Conservation (phyloP, 2,797 vertebrate genomes). For the Sebastolobus alascanus region DNA sequence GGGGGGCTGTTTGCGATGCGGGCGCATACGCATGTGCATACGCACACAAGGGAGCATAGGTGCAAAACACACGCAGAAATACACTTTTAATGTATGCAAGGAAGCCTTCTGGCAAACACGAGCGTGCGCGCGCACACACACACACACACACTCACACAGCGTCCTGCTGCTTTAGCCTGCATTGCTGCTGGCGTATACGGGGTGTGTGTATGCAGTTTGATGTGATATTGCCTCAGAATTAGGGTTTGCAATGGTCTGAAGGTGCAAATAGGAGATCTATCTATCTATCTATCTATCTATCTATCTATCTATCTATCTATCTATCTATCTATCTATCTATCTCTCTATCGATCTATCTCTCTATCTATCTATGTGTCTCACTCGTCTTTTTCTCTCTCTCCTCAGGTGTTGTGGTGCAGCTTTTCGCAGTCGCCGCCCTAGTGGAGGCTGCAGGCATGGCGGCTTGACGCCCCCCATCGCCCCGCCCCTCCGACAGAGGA, state of each 20-base stretch:
- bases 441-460: slow-evolving; percentile 72
- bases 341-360: background rate
- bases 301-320: background rate
- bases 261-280: background rate
- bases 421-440: slow-evolving; percentile 38
- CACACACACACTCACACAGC: background rate
- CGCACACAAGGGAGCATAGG: background rate
- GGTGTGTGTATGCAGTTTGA: background rate
- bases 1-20: slow-evolving; percentile 27
- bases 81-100: slow-evolving; percentile 31
- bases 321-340: background rate
- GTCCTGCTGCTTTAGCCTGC: slow-evolving; percentile 13
- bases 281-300: background rate
- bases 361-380: background rate
- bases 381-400: slow-evolving; percentile 28
- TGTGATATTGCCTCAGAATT: background rate
- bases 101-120: background rate
- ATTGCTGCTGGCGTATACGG: background rate
- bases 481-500: slow-evolving; percentile 69
- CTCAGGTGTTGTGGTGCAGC: slow-evolving; percentile 56
- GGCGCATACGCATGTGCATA: background rate
- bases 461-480: slow-evolving; percentile 64
- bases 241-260: slow-evolving; percentile 2
- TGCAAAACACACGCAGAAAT: background rate
- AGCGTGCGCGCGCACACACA: background rate